Conservation (phyloP, 2,888 invertebrate genomes). For the Acleris cristana region DNA sequence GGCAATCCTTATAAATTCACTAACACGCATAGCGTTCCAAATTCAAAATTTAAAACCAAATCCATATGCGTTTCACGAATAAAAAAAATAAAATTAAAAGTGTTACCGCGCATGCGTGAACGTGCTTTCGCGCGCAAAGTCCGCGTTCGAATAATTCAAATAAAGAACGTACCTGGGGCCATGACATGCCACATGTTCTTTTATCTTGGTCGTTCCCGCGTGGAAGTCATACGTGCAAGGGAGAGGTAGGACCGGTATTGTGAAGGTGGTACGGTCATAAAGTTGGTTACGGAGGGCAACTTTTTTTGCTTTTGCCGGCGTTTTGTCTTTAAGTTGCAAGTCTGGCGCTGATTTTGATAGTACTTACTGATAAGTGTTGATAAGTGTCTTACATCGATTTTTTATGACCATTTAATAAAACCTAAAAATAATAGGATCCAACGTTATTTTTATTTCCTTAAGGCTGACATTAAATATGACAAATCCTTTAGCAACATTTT, state of each 20-base stretch:
- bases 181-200: slow-evolving; percentile 63
- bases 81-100: slow-evolving; percentile 28
- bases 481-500: too few relatives aligned
- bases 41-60: slow-evolving; percentile 39
- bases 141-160: slow-evolving; percentile 75
- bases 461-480: too few relatives aligned
- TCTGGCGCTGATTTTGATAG: slow-evolving; percentile 29
- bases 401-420: too few relatives aligned
- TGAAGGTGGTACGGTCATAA: slow-evolving; percentile 69
- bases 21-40: slow-evolving; percentile 34
- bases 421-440: too few relatives aligned
- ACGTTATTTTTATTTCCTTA: too few relatives aligned
- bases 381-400: neutral
- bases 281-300: slow-evolving; percentile 55
- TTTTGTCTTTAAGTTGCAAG: slow-evolving; percentile 60
- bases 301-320: slow-evolving; percentile 60
- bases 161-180: slow-evolving; percentile 72
- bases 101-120: slow-evolving; percentile 54
- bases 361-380: slow-evolving; percentile 11
- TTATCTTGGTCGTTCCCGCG: slow-evolving; percentile 52
- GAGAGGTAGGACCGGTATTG: slow-evolving; percentile 56
- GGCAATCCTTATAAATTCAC: slow-evolving; percentile 33
- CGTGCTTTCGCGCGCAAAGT: slow-evolving; percentile 80
- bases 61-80: slow-evolving; percentile 10
- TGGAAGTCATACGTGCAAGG: slow-evolving; percentile 39